These are phyloP conservation scores for Corythornis cristatus DNA, from an alignment of 2,113 vertebrate genomes.

Conservation along the genomic window DNA sequence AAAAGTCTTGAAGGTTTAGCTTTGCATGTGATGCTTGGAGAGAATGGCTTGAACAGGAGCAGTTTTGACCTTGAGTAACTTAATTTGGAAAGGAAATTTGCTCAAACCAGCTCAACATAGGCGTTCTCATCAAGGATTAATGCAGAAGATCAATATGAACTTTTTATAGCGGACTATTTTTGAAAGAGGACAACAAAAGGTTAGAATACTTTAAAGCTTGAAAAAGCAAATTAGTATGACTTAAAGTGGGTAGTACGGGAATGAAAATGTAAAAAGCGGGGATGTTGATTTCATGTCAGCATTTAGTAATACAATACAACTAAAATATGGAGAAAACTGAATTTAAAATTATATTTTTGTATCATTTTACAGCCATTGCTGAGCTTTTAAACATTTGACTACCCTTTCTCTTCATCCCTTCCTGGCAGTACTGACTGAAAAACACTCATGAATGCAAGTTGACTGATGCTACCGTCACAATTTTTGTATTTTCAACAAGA, in stretches of 20 bases:
- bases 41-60: neutral
- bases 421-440: neutral
- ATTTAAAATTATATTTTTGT: neutral
- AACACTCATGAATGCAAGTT: neutral
- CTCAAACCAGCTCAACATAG: neutral
- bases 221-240: constrained; percentile 19
- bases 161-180: constrained; percentile 46
- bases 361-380: neutral
- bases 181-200: constrained; percentile 54
- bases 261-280: neutral
- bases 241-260: neutral
- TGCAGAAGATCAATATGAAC: constrained; percentile 41
- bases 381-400: neutral
- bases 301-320: neutral
- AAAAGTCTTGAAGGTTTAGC: neutral
- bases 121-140: constrained; percentile 53
- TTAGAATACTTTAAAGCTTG: constrained; percentile 36
- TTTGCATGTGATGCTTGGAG: neutral
- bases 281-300: neutral
- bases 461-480: neutral
- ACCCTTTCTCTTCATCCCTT: neutral
- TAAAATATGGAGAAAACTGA: neutral
- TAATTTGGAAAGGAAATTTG: constrained; percentile 57
- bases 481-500: neutral
- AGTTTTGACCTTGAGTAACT: constrained; percentile 55